Base-by-base conservation (phyloP, 2,797 vertebrate species). In the Gymnothorax javanicus region DNA sequence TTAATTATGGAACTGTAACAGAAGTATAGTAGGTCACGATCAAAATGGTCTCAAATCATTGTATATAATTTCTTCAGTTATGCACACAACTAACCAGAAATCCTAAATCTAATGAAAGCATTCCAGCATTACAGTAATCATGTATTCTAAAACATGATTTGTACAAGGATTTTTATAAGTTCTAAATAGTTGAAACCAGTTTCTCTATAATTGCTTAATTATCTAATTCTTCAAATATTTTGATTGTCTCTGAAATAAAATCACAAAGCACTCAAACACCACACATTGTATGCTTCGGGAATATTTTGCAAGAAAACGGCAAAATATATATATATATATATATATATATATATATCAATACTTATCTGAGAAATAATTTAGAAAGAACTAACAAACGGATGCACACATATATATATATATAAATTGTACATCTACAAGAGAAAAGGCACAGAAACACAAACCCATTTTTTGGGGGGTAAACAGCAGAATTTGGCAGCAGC, bases 221-320 rank as follows among this genome's bases (percentile, higher is more conserved):
- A 81, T 23, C 77, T 25, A 84, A 52, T 84, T 84, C 77, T 62
- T 56, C 6, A 64, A 83, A 69, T 71, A 71, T 43, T 84, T 59
- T 95, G 96, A 96, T 96, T 96, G 95, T 96, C 96, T 95, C 94
- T 85, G 94, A 94, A 95, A 91, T 83, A 69, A 77, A 77, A 77
- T 89, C 87, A 93, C 90, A 90, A 88, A 83, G 82, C 86, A 89
- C 87, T 92, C 93, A 96, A 94, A 94, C 95, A 96, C 94, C 93
- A 92, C 90, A 95, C 93, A 54, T n/a, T 8, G 52, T 81, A 87
- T 58, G 27, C n/a, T 83, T 43, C 25, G 43, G 57, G 52, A 54
- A 77, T 75, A 83, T 77, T 84, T 75, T 62, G 50, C 57, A 77
- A 60, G 58, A 87, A 87, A 84, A 59, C 73, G 20, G 20, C 82